Evolutionary conservation across 2,113 vertebrate species (phyloP).

Genomic region (Nibea albiflora): DNA sequence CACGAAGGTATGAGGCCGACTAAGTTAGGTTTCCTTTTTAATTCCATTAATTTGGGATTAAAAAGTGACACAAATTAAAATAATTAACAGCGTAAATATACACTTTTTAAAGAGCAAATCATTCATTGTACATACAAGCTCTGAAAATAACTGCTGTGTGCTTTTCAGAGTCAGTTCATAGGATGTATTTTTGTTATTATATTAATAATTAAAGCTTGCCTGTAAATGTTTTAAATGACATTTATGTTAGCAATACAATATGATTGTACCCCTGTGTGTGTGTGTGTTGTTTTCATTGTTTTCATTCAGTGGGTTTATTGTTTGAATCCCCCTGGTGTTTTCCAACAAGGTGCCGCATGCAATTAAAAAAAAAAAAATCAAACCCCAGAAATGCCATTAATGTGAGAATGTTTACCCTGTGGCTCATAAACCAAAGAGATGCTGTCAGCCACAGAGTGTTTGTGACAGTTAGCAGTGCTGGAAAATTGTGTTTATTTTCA

Average conservation of each 20-base stretch:
- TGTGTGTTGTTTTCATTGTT: conserved; percentile 35
- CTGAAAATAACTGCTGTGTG: not conserved
- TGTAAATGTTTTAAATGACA: not conserved
- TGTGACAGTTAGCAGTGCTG: conserved; percentile 29
- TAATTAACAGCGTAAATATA: not conserved
- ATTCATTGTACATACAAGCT: not conserved
- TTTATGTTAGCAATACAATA: conserved; percentile 9
- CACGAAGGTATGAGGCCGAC: not conserved
- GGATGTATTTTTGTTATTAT: not conserved
- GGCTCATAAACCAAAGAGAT: conserved; percentile 32
- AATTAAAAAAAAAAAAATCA: conserved; percentile 40
- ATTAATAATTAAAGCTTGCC: not conserved
- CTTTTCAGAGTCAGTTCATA: not conserved
- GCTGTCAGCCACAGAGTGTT: conserved; percentile 29
- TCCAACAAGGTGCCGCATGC: conserved; percentile 30
- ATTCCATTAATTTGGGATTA: not conserved
- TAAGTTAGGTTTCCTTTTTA: not conserved
- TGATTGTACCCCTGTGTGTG: not conserved
- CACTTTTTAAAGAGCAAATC: not conserved
- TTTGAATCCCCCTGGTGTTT: conserved; percentile 34
- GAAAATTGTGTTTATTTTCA: conserved; percentile 52
- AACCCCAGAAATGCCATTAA: conserved; percentile 37
- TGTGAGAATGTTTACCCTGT: conserved; percentile 15
- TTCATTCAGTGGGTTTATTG: conserved; percentile 21
- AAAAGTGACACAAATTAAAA: not conserved